Evolutionary conservation across 2,888 invertebrate species (phyloP), one percentile per base, ranked within the genome.

Genomic region (Platerodrilus igneus): DNA sequence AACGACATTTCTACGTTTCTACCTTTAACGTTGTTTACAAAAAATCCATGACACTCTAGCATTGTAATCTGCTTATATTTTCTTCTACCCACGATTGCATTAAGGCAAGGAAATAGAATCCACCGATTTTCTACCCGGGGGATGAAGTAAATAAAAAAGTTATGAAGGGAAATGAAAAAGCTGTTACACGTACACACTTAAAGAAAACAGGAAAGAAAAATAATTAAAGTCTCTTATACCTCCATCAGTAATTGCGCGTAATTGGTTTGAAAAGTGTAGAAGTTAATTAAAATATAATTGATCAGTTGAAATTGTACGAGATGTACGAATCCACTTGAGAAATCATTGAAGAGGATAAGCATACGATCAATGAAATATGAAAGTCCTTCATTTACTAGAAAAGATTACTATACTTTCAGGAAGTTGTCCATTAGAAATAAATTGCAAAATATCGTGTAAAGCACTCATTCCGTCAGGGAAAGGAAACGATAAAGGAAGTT

Each of bases 21-120:
- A 44, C 49, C 49, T 52, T 52, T 52, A 49, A 52, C 47, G 49
- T 47, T 52, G 48, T 52, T 52, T 50, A 50, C 50, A 45, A 40
- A 45, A n/a, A 50, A 48, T 48, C 48, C 50, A 47, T 49, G 52
- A 49, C 51, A 52, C 51, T 52, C 48, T 49, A 46, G 50, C 44
- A 26, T 35, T 42, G 46, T 52, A 52, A 52, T 52, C 52, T 50
- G 52, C 48, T 52, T 52, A 52, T 46, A 47, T 48, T 47, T 39
- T 44, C 41, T 47, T 45, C 38, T 41, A 32, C 38, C 33, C 38
- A 41, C 34, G 40, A 32, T 37, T 27, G 35, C 33, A 38, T n/a
- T 34, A 34, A 20, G 37, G 41, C 37, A 45, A 41, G 48, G 47
- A 49, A 52, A 50, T 48, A 47, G 46, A 46, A 52, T 48, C 41